Evolutionary conservation across 1,140 invertebrate genomes (phyloP).

Genomic region (Bombus superbus): DNA sequence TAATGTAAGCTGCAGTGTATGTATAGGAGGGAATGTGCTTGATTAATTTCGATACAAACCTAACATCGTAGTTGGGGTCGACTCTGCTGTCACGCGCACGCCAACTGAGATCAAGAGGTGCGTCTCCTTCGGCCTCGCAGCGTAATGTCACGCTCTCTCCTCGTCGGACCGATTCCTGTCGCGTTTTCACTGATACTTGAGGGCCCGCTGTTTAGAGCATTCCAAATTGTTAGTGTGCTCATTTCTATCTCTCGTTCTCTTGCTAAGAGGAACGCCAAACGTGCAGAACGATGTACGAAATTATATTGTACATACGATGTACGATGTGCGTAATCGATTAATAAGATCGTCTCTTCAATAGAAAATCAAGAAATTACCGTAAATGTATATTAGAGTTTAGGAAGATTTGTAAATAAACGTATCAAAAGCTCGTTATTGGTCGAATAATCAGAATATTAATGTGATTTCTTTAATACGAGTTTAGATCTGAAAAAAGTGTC

Average conservation of each 20-base stretch:
- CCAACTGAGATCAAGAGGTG: conserved; percentile 86
- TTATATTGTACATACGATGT: too few relatives aligned
- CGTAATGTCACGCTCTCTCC: conserved; percentile 82
- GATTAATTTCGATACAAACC: conserved; percentile 75
- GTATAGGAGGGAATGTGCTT: conserved; percentile 33
- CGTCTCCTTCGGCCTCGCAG: conserved; percentile 86
- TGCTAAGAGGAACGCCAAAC: not conserved
- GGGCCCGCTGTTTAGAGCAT: conserved; percentile 76
- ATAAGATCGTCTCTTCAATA: too few relatives aligned
- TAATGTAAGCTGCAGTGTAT: not conserved
- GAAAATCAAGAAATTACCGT: too few relatives aligned
- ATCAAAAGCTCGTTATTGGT: too few relatives aligned
- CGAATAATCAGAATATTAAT: too few relatives aligned
- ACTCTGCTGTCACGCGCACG: conserved; percentile 80
- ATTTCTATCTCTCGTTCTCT: not conserved
- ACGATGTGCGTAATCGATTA: too few relatives aligned
- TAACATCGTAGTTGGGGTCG: conserved; percentile 82
- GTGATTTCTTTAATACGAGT: too few relatives aligned
- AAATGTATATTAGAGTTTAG: too few relatives aligned
- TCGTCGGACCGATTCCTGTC: conserved; percentile 81
- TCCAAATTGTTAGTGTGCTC: not conserved
- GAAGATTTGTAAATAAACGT: too few relatives aligned
- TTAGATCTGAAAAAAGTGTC: too few relatives aligned
- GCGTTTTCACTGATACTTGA: conserved; percentile 78
- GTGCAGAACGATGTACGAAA: too few relatives aligned